Base-by-base conservation (phyloP, 1,140 invertebrate genomes). In the Potamilus streckersoni region DNA sequence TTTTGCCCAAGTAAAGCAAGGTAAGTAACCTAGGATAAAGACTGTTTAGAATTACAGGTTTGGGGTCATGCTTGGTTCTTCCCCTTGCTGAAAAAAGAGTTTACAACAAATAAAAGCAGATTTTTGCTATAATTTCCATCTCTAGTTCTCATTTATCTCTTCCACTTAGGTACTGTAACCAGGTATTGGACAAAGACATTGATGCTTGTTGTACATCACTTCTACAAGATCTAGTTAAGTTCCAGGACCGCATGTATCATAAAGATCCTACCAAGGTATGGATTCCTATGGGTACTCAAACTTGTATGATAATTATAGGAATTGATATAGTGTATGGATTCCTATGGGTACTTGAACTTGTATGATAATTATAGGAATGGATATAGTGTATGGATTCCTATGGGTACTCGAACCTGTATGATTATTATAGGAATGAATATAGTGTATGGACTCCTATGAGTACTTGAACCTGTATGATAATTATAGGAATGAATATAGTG, bases 191-290 rank as follows among this genome's bases (percentile, higher is more conserved):
- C 72, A 86, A 88, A 79, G 88, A 91, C n/a, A 89, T 91, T 68
- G 90, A 91, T 79, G 79, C 81, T 38, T 80, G 84, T 78, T 89
- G 89, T 64, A 84, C 83, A 13, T 57, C 72, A 12, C 84, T 93
- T 15, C 74, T 94, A 4, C 89, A 90, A 73, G 91, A 92, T 76
- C 84, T 93, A 17, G 88, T 92, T 71, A 85, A 90, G 13, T 93
- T 93, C 80, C 93, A 94, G 83, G 92, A 92, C 71, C 88, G 92
- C 14, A 88, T 92, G 27, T 92, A 91, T 83, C 89, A 91, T 59
- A 91, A 91, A 73, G 93, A 93, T 80, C 92, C 92, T 55, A 88
- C 92, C 2, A 93, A 93, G 85, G 92, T 92, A 38, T 84, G 85
- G 19, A 76, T 38, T 74, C 56, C 14, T 55, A 63, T 55, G 65